Percentiles rank a stretch among this genome's conserved stretches.
Evolutionary conservation across 2,888 invertebrate species (phyloP).

Genomic region (Macrophya annulata): DNA sequence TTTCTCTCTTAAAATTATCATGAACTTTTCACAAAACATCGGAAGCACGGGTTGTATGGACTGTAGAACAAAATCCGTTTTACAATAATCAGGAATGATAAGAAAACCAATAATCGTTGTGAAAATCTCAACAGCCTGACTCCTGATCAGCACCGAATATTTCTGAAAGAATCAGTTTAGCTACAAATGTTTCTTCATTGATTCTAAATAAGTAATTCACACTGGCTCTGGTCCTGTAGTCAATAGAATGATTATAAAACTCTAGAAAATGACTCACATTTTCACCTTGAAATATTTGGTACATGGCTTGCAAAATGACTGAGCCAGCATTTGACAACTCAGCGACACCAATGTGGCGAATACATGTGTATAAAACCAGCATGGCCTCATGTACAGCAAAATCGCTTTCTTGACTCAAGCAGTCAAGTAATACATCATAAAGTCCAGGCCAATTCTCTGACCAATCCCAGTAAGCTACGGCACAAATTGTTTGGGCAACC

Average conservation of each 20-base stretch:
- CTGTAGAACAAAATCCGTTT: constrained; percentile 80
- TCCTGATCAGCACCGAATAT: constrained; percentile 81
- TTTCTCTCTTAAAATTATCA: constrained; percentile 80
- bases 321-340: constrained; percentile 85
- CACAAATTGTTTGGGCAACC: constrained; percentile 84
- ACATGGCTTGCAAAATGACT: constrained; percentile 84
- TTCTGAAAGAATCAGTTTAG: constrained; percentile 73
- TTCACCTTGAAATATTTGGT: constrained; percentile 83
- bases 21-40: constrained; percentile 83
- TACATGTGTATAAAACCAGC: constrained; percentile 84
- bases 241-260: not conserved
- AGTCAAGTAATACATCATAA: constrained; percentile 83
- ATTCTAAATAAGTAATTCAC: too few species aligned
- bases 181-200: not conserved
- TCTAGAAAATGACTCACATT: constrained; percentile 73
- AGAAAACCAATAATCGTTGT: constrained; percentile 82
- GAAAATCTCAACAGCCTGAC: constrained; percentile 83
- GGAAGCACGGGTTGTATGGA: constrained; percentile 83
- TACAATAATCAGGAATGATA: constrained; percentile 78
- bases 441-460: constrained; percentile 85
- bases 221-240: not conserved
- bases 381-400: constrained; percentile 84
- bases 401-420: constrained; percentile 81
- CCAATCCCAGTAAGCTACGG: constrained; percentile 86
- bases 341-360: constrained; percentile 82